phyloP scores from a whole-genome alignment of 2,888 invertebrate genomes.

The Phytoseiulus persimilis region DNA sequence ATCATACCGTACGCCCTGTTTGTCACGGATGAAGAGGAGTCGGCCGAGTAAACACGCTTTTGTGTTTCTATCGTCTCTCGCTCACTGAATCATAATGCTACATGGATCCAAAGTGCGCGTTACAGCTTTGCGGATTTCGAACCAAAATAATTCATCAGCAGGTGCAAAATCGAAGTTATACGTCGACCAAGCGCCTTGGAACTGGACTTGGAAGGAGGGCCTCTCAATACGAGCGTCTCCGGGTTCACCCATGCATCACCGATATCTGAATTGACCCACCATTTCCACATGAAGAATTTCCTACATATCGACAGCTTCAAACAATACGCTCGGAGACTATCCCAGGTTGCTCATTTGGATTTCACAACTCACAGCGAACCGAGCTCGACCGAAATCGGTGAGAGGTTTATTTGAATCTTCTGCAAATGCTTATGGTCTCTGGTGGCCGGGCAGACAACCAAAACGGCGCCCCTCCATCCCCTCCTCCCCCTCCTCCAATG shows the following conservation, averaged over 20 bases:
- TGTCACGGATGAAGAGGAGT: conserved; percentile 12
- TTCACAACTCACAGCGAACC: background rate
- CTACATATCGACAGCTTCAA: conserved; percentile 34
- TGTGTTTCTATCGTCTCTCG: no score
- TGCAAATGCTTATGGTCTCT: no score
- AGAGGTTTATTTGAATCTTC: background rate
- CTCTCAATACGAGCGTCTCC: conserved; percentile 22
- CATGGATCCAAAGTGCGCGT: no score
- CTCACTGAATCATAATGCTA: no score
- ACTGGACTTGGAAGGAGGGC: conserved; percentile 28
- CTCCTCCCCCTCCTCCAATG: no score
- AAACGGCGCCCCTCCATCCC: no score
- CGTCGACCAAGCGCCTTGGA: background rate
- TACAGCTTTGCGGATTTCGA: no score
- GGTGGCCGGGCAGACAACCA: no score
- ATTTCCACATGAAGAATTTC: conserved; percentile 31
- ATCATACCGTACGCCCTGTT: conserved; percentile 17
- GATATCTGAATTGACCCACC: conserved; percentile 27
- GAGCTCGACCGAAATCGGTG: background rate
- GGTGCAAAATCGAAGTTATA: background rate
- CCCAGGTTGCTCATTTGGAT: background rate
- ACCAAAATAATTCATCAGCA: background rate
- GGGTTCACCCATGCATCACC: conserved; percentile 27
- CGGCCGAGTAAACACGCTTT: background rate
- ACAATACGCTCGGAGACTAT: conserved; percentile 34